A percentile compares a stretch with the other conserved stretches of the same genome.
phyloP scores from a whole-genome alignment of 2,113 vertebrate species.

The Eretmochelys imbricata region DNA sequence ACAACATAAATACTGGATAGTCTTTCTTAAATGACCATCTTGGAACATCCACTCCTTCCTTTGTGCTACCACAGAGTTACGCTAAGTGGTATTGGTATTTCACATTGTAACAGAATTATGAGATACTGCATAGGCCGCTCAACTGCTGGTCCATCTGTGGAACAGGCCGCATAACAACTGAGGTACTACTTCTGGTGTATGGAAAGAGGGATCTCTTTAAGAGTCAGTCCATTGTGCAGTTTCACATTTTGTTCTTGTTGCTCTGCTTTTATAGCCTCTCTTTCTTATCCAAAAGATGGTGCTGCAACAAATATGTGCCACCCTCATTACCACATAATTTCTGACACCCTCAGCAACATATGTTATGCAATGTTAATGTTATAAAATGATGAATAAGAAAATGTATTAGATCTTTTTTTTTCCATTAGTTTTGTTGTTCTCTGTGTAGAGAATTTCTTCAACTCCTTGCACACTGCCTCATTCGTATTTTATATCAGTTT shows the following conservation, averaged over 20 bases:
- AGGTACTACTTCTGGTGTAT: accelerated
- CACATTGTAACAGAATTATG: neutral
- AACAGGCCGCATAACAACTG: neutral
- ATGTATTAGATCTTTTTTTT: neutral
- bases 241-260: neutral
- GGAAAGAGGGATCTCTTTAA: neutral
- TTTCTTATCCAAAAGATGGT: neutral
- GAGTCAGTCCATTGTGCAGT: neutral
- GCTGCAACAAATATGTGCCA: neutral
- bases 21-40: neutral
- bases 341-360: neutral
- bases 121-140: neutral
- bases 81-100: neutral
- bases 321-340: neutral
- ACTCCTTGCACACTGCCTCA: neutral
- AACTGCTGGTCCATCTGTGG: neutral
- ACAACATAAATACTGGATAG: neutral
- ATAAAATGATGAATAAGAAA: neutral
- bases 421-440: neutral
- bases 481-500: neutral
- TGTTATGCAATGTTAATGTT: neutral
- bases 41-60: neutral
- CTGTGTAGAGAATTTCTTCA: neutral
- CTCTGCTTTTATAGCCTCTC: neutral
- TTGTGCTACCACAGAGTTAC: too few species aligned